Evolutionary conservation across 2,113 vertebrate genomes (phyloP), one percentile per base, ranked within the genome.

Genomic region (Alethe diademata): DNA sequence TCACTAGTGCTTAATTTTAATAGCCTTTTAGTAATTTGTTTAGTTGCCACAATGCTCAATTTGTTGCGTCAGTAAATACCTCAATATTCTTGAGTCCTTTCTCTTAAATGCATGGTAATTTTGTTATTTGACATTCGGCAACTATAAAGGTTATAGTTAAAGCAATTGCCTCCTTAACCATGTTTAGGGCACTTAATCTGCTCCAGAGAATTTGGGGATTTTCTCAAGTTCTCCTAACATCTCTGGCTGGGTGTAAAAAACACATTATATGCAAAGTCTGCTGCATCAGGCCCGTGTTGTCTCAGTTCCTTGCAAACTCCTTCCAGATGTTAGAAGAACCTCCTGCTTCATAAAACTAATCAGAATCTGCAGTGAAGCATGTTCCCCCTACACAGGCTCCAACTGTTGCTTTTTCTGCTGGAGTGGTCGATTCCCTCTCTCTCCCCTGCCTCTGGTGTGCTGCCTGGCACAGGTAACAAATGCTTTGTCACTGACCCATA

Each of bases 391-490:
- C 72, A 73, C 75, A 72, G 85, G 23, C 60, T 81, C 60, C 57
- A 4, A 87, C 76, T 87, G 93, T 89, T 93, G 79, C 88, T 89
- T 96, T 94, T 82, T 93, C 85, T 74, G 57, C 84, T 42, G 13
- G 47, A 76, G 76, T 5, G 71, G 86, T 82, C 0, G 6, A 53
- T 91, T 43, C 38, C 84, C 65, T 62, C 73, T 51, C 71, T 90
- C 76, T 87, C 33, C 12, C 57, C 42, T 67, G 74, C 78, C 92
- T 76, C 91, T 88, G 87, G 81, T 90, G 86, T 65, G 90, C 88
- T 91, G 93, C 94, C 93, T 94, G 86, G 90, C 73, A 72, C 84
- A 92, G 89, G 84, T 83, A 97, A 94, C 89, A 93, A 95, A 94
- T 64, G 71, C 70, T 84, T 84, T 2, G 11, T 88, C 66, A 73